Percentiles rank a stretch among this genome's conserved stretches.
Evolutionary conservation across 2,113 vertebrate species (phyloP).

Genomic region (Ardeotis arabs): DNA sequence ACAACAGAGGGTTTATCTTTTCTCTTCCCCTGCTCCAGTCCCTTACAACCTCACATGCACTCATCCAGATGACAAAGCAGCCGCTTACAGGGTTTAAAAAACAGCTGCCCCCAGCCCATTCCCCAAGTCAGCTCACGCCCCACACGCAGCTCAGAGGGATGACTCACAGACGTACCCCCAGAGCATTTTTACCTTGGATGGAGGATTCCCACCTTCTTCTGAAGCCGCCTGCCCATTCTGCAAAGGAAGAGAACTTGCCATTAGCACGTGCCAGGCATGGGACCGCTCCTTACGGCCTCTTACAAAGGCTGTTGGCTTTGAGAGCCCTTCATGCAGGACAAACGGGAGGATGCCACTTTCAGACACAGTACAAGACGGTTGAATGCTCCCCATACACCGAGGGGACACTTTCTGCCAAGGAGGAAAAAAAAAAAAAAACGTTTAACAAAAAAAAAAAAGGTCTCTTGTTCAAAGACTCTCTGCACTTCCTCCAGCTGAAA

Average conservation of each 20-base stretch:
- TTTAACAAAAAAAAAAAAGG: neutral
- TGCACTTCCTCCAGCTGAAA: neutral
- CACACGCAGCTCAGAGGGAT: neutral
- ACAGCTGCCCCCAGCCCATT: neutral
- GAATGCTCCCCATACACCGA: accelerated
- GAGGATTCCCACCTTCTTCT: slow-evolving; percentile 73
- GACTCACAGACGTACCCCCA: neutral
- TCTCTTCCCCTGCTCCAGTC: neutral
- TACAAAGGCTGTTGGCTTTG: neutral
- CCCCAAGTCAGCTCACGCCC: neutral
- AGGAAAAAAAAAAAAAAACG: too few relatives aligned
- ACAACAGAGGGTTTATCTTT: neutral
- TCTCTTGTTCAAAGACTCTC: neutral
- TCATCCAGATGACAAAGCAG: neutral
- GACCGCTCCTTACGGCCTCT: neutral
- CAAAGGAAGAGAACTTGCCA: slow-evolving; percentile 48
- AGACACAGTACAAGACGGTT: accelerated
- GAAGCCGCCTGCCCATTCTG: slow-evolving; percentile 77
- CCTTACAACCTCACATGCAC: neutral
- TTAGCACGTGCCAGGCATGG: neutral
- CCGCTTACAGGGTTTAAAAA: neutral
- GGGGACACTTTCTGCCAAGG: too few relatives aligned
- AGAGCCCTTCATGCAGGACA: neutral
- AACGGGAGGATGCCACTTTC: neutral
- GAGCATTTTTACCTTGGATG: slow-evolving; percentile 65